These are phyloP conservation scores for Cheilosia scutellata DNA, from an alignment of 2,888 invertebrate genomes.

Conservation along the genomic window DNA sequence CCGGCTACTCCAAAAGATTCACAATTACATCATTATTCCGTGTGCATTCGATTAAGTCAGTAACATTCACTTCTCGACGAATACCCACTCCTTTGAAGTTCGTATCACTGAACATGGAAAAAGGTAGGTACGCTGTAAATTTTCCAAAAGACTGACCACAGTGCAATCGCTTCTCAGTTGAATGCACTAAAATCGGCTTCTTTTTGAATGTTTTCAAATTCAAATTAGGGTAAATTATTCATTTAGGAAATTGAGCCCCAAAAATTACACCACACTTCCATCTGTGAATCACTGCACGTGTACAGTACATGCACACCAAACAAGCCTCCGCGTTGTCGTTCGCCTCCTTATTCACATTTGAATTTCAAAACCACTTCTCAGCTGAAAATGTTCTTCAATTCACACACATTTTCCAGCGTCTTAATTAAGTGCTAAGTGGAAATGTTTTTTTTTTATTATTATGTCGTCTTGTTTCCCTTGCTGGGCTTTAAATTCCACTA, in stretches of 20 bases:
- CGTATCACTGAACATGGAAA: no score
- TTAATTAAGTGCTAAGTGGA: slow-evolving; percentile 70
- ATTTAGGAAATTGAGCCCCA: background rate
- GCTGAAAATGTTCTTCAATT: slow-evolving; percentile 23
- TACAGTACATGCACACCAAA: background rate
- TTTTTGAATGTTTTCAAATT: background rate
- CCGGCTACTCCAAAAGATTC: no score
- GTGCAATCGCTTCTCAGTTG: no score
- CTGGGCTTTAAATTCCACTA: slow-evolving; percentile 21
- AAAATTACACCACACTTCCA: slow-evolving; percentile 1
- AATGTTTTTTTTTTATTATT: slow-evolving; percentile 8
- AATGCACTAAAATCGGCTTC: background rate
- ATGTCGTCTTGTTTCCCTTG: slow-evolving; percentile 9
- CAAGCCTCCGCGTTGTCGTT: background rate
- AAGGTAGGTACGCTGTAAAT: no score
- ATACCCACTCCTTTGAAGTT: no score
- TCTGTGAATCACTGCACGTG: slow-evolving; percentile 45
- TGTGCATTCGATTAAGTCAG: no score
- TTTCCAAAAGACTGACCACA: no score
- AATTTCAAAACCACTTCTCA: slow-evolving; percentile 37
- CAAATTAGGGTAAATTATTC: slow-evolving; percentile 11
- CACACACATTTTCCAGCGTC: slow-evolving; percentile 50
- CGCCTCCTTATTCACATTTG: slow-evolving; percentile 14
- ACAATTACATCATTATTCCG: no score
- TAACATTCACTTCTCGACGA: no score